These are phyloP conservation scores for Xiphophorus couchianus DNA, from an alignment of 2,113 vertebrate genomes.

Conservation along the genomic window DNA sequence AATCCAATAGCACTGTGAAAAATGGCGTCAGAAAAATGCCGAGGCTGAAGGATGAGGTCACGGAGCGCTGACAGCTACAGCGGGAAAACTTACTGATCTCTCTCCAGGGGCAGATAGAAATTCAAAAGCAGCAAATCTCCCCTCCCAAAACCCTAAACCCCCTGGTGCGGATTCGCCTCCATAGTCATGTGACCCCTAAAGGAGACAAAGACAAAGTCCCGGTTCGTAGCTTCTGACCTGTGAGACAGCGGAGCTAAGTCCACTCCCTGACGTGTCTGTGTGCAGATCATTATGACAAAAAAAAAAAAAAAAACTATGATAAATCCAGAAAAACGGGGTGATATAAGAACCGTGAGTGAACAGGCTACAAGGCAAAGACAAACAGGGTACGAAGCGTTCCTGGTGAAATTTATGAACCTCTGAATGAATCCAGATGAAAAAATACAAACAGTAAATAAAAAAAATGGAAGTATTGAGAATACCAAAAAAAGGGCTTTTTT, in stretches of 20 bases:
- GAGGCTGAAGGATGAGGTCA: slow-evolving; percentile 62
- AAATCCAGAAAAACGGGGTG: slow-evolving; percentile 40
- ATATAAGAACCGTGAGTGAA: slow-evolving; percentile 15
- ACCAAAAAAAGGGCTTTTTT: not conserved
- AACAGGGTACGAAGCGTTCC: slow-evolving; percentile 7
- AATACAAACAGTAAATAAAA: not conserved
- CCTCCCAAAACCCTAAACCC: slow-evolving; percentile 5
- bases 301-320: not conserved
- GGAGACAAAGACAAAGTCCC: slow-evolving; percentile 27
- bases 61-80: slow-evolving; percentile 41
- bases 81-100: slow-evolving; percentile 61
- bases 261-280: slow-evolving; percentile 45
- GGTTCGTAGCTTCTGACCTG: slow-evolving; percentile 32
- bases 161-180: slow-evolving; percentile 34
- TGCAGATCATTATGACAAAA: slow-evolving; percentile 7
- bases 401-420: slow-evolving; percentile 26
- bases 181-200: slow-evolving; percentile 36
- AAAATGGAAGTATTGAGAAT: not conserved
- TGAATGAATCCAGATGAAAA: slow-evolving; percentile 14
- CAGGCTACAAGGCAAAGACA: slow-evolving; percentile 3
- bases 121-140: slow-evolving; percentile 26
- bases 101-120: slow-evolving; percentile 60
- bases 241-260: slow-evolving; percentile 43
- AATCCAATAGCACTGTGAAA: slow-evolving; percentile 41
- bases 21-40: slow-evolving; percentile 32